Percentiles rank a stretch among this genome's conserved stretches.
Evolutionary conservation across 2,797 vertebrate species (phyloP).

Genomic region (Sandelia bainsii): DNA sequence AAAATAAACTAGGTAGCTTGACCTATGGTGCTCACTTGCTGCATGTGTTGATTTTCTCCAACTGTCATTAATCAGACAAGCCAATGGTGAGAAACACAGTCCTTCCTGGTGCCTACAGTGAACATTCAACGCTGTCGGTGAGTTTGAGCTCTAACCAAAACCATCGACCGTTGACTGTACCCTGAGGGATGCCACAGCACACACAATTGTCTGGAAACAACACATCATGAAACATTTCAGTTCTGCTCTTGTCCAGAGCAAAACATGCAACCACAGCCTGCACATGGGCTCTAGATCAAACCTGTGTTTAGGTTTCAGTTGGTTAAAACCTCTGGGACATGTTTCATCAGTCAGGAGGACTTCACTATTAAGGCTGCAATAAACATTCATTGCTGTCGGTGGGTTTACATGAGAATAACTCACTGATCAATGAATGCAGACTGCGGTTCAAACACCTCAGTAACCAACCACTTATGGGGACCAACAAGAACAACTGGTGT

Average conservation of each 20-base stretch:
- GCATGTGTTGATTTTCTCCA: background rate
- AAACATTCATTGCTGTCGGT: conserved; percentile 99
- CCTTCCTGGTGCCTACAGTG: conserved; percentile 85
- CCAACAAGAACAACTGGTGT: background rate
- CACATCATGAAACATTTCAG: background rate
- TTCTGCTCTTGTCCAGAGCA: background rate
- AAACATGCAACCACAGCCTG: background rate
- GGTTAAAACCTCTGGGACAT: fast-evolving
- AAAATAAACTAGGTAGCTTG: conserved; percentile 14
- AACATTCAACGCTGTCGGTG: conserved; percentile 99
- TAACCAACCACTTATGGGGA: background rate
- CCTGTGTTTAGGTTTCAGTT: background rate
- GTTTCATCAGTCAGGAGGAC: background rate
- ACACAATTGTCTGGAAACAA: background rate
- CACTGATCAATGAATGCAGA: conserved; percentile 99
- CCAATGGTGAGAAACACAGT: background rate
- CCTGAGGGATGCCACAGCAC: conserved; percentile 83
- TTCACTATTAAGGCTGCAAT: conserved; percentile 92
- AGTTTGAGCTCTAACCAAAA: conserved; percentile 95
- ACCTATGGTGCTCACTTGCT: background rate
- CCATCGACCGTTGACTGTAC: conserved; percentile 99
- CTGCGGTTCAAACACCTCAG: conserved; percentile 91
- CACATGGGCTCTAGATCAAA: background rate
- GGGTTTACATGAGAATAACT: conserved; percentile 94
- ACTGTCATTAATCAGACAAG: conserved; percentile 5